phyloP scores from a whole-genome alignment of 2,888 invertebrate genomes.

The Tanypteryx hageni region DNA sequence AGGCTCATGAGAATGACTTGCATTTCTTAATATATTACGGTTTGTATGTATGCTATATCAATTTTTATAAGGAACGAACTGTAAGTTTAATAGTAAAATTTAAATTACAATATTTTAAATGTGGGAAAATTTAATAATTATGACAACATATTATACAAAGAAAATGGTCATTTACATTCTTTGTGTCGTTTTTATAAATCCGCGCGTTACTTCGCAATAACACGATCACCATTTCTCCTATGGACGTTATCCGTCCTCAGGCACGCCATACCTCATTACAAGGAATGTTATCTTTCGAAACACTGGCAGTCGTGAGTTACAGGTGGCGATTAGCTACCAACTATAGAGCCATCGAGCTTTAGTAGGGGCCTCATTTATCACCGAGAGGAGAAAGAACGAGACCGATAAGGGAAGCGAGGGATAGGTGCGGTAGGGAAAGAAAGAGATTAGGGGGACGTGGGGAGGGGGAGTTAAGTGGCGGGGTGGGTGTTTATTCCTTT shows the following conservation, averaged over 20 bases:
- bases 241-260: neutral
- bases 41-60: neutral
- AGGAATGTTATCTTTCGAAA: neutral
- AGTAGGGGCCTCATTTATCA: constrained; percentile 49
- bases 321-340: constrained; percentile 57
- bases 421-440: neutral
- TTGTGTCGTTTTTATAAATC: neutral
- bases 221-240: neutral
- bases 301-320: constrained; percentile 50
- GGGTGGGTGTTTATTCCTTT: too few relatives aligned
- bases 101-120: neutral
- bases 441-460: neutral
- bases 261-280: neutral
- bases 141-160: neutral
- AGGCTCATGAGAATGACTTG: neutral
- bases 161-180: too few relatives aligned
- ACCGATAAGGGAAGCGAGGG: neutral
- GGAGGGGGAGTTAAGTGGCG: neutral
- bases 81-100: neutral
- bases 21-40: neutral
- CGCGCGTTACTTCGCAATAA: neutral
- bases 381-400: neutral
- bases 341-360: constrained; percentile 33
- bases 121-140: neutral
- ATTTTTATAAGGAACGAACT: neutral